Conservation (phyloP, 2,888 invertebrate species). For the Dorcus hopei region DNA sequence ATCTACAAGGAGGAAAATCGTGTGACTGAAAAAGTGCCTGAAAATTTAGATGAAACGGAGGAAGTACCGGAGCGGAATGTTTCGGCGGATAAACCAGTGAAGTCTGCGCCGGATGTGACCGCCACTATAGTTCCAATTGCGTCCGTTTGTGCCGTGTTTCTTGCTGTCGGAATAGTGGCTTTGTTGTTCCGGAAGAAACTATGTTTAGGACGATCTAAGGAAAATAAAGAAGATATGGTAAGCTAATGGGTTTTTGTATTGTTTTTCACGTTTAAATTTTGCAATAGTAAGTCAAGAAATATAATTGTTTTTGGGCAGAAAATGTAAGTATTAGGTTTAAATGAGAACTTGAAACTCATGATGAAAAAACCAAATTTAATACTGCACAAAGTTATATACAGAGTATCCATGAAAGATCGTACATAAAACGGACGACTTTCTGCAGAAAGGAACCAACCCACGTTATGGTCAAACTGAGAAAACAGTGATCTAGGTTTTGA, state of each 20-base stretch:
- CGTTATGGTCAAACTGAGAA: no score
- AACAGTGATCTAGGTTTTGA: no score
- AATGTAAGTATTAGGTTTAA: no score
- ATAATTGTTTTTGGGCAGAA: no score
- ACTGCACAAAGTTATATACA: no score
- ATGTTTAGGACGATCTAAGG: conserved; percentile 61
- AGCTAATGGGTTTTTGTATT: conserved; percentile 32
- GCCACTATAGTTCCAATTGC: conserved; percentile 69
- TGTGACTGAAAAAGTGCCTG: background rate
- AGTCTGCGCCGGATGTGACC: conserved; percentile 55
- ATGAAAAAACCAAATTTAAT: no score
- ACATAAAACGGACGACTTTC: no score
- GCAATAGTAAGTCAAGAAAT: background rate
- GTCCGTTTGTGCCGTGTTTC: conserved; percentile 66
- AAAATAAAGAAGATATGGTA: conserved; percentile 73
- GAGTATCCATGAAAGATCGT: no score
- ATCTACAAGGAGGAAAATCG: background rate
- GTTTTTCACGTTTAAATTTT: background rate
- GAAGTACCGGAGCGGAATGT: conserved; percentile 14
- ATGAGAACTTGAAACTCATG: no score
- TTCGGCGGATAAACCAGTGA: conserved; percentile 44
- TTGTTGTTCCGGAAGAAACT: conserved; percentile 71
- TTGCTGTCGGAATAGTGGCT: conserved; percentile 62
- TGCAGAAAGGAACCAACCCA: no score
- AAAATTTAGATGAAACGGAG: background rate